Evolutionary conservation across 2,113 vertebrate species (phyloP).

Genomic region (Podarcis raffonei): DNA sequence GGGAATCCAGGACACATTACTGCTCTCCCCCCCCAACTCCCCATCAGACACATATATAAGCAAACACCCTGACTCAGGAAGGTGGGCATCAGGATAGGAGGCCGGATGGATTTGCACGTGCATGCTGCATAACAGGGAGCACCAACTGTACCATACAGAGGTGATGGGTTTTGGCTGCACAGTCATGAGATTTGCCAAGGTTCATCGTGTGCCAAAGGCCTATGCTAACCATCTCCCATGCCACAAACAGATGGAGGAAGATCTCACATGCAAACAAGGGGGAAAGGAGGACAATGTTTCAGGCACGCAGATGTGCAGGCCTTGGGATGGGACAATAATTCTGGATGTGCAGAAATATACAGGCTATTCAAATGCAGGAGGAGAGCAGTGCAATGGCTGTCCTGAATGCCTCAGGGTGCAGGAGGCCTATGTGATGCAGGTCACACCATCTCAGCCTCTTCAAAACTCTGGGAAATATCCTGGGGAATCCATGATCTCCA

Average conservation of each 20-base stretch:
- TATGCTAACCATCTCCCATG: neutral
- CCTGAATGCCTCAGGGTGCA: neutral
- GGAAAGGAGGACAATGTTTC: too few species aligned
- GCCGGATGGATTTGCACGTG: neutral
- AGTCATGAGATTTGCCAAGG: neutral
- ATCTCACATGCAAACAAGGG: too few species aligned
- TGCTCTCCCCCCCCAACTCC: neutral
- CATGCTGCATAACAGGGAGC: accelerated
- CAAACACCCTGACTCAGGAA: neutral
- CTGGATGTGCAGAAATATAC: neutral
- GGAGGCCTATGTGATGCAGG: neutral
- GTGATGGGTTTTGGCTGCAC: neutral
- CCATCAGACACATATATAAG: neutral
- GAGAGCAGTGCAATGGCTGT: neutral
- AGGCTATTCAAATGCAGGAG: neutral
- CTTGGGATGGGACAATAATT: neutral
- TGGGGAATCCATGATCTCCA: neutral
- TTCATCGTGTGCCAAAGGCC: neutral
- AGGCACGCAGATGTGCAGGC: neutral
- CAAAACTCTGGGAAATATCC: neutral
- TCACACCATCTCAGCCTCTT: neutral
- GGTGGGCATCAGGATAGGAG: neutral
- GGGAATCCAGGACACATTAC: slow-evolving; percentile 42
- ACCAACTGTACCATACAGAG: neutral
- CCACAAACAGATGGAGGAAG: neutral